Percentiles rank a stretch among this genome's conserved stretches.
Conservation (phyloP, 2,113 vertebrate species). For the Thalassarche chlororhynchos region DNA sequence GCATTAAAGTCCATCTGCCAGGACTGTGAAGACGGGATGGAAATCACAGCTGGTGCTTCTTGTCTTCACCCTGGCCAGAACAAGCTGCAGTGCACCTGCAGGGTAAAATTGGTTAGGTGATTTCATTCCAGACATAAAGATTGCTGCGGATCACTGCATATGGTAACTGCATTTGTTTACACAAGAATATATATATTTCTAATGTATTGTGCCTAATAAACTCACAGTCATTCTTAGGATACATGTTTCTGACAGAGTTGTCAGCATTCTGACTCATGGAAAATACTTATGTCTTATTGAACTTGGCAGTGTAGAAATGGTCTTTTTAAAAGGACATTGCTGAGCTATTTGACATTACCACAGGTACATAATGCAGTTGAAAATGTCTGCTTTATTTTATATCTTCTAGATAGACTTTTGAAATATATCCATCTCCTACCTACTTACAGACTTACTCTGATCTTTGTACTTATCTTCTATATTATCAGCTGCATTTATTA, state of each 20-base stretch:
- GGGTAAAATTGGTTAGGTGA: neutral
- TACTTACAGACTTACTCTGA: neutral
- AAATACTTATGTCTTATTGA: neutral
- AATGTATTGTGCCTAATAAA: neutral
- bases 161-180: neutral
- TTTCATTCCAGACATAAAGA: neutral
- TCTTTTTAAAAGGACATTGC: neutral
- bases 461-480: neutral
- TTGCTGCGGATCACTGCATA: neutral
- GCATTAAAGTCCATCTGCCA: neutral
- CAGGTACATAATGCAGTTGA: neutral
- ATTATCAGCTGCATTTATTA: neutral
- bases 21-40: neutral
- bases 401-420: neutral
- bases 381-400: neutral
- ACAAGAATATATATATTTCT: neutral
- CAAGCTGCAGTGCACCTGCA: rapidly evolving
- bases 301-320: neutral
- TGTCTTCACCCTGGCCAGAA: neutral
- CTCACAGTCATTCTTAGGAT: neutral
- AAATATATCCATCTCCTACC: neutral
- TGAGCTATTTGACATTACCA: neutral
- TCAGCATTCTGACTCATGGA: neutral
- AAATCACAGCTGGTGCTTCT: neutral
- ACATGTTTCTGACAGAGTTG: neutral